Evolutionary conservation across 2,113 vertebrate species (phyloP), one percentile per base, ranked within the genome.

Genomic region (Calidris pugnax): DNA sequence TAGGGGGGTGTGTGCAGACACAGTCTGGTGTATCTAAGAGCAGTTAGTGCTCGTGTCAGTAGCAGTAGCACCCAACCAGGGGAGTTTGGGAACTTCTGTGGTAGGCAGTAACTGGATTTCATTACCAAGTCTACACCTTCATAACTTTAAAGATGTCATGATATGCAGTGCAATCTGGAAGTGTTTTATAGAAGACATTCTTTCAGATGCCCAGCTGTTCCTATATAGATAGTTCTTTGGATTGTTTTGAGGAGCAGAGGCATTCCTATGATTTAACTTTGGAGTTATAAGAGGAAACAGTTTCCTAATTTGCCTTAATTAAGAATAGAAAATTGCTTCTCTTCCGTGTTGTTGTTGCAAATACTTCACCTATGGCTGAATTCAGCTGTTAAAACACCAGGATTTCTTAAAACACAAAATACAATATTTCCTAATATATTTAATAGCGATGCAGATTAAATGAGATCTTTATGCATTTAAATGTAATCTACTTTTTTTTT

Each of bases 1-100:
- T 26, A 24, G 20, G 41, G 4, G 2, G 32, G 19, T 59, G 43
- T 1, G 2, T 26, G 5, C 20, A 47, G 74, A 0, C 15, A 16
- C 20, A 57, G 56, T 37, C 50, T 16, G 26, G 14, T 51, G 5
- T 50, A 45, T 43, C 15, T 22, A 4, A 45, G 68, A 82, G 79
- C 50, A 22, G 21, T 17, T 53, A 50, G 23, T 20, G 10, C n/a
- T 11, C 1, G 0, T 26, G 23, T 60, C 48, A 75, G 37, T 22
- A 21, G 21, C 4, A n/a, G 33, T 17, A 69, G 23, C 60, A 62
- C 30, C 30, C 50, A 71, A 6, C 11, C 14, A 37, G 12, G 33
- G 14, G 14, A 62, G 41, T 43, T 22, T n/a, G 47, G 17, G 47
- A 80, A 10, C 16, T 71, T 45, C 39, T 69, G 3, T 55, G 32